Percentiles rank a stretch among this genome's conserved stretches.
Conservation (phyloP, 2,888 invertebrate genomes). For the Sphaerolaimus hirsutus region DNA sequence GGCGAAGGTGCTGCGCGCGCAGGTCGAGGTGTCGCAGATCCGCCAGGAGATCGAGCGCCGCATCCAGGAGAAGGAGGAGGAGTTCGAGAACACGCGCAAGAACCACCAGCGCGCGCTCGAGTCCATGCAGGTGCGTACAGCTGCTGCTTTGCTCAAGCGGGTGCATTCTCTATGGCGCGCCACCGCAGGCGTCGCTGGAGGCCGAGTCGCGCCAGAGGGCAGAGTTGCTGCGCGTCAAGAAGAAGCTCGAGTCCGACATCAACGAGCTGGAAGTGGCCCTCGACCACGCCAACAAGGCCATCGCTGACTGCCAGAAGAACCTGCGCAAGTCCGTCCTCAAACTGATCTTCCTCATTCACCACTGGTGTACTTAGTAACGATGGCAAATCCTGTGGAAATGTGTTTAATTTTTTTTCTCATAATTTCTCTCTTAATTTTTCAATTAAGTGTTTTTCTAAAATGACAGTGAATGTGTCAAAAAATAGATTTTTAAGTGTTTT, state of each 20-base stretch:
- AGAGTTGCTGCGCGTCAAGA: constrained; percentile 97
- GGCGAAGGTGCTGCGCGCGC: constrained; percentile 48
- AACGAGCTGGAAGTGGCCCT: constrained; percentile 93
- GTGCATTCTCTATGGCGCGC: no score
- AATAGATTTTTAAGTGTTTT: no score
- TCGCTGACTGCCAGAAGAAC: constrained; percentile 51
- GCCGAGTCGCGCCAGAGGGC: constrained; percentile 97
- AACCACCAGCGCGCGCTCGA: constrained; percentile 89
- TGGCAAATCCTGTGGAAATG: constrained; percentile 22
- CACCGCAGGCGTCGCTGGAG: constrained; percentile 87
- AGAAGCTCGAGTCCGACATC: constrained; percentile 98
- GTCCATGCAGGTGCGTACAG: constrained; percentile 68
- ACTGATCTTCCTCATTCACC: no score
- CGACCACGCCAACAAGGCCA: constrained; percentile 77
- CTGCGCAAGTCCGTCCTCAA: constrained; percentile 93
- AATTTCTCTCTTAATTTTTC: not conserved
- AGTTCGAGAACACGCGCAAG: constrained; percentile 75
- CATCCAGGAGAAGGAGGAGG: constrained; percentile 98
- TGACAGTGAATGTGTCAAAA: no score
- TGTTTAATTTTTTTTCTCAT: no score
- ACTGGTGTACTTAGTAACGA: no score
- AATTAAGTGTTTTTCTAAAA: not conserved
- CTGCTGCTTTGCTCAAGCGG: not conserved
- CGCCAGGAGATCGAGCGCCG: constrained; percentile 90
- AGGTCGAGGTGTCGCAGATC: constrained; percentile 88